Percentiles rank a stretch among this genome's conserved stretches.
Evolutionary conservation across 2,113 vertebrate genomes (phyloP).

Genomic region (Lepus timidus): DNA sequence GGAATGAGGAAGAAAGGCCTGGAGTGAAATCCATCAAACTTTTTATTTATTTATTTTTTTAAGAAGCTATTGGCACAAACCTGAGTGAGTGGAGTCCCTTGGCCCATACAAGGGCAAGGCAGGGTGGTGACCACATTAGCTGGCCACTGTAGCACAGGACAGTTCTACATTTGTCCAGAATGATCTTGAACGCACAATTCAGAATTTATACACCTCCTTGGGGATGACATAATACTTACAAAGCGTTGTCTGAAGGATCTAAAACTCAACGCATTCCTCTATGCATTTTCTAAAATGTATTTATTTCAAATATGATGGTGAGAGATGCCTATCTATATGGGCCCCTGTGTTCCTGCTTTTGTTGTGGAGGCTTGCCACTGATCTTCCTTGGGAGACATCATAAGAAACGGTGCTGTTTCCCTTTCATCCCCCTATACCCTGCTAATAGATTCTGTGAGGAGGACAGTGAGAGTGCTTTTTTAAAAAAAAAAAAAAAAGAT

Average conservation of each 20-base stretch:
- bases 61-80: background rate
- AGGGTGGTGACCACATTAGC: background rate
- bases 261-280: background rate
- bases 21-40: rapidly evolving
- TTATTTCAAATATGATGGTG: background rate
- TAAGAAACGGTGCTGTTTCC: background rate
- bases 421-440: background rate
- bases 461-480: background rate
- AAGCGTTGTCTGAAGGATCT: conserved; percentile 9
- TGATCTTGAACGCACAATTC: background rate
- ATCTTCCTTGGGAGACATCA: background rate
- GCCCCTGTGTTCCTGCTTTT: background rate
- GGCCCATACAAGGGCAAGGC: background rate
- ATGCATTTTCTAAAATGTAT: conserved; percentile 39
- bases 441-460: background rate
- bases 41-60: background rate
- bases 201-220: background rate
- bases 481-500: no score
- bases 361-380: background rate
- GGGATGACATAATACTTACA: background rate
- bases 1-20: background rate
- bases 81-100: no score
- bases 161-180: background rate
- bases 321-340: background rate
- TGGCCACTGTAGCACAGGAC: background rate